Evolutionary conservation across 2,113 vertebrate species (phyloP).

Genomic region (Taurulus bubalis): DNA sequence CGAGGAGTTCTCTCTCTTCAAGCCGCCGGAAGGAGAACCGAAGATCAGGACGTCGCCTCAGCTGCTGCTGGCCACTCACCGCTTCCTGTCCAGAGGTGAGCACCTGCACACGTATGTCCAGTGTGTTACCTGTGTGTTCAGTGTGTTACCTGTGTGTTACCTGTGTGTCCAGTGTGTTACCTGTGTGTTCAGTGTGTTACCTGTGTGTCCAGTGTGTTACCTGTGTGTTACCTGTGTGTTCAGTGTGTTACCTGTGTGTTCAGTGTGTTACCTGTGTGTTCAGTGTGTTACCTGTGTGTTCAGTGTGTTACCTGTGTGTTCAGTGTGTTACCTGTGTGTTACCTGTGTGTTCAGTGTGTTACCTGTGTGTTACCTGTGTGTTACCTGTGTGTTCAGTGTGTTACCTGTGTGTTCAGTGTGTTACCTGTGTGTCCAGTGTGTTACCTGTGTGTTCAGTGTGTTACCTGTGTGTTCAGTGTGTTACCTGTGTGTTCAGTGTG

Average conservation of each 20-base stretch:
- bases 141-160: too few relatives aligned
- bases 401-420: too few relatives aligned
- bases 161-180: neutral
- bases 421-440: neutral
- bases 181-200: too few relatives aligned
- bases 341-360: neutral
- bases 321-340: neutral
- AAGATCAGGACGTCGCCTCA: slow-evolving; percentile 92
- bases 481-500: neutral
- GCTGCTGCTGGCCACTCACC: slow-evolving; percentile 92
- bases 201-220: neutral
- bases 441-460: neutral
- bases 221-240: too few relatives aligned
- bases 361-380: too few relatives aligned
- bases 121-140: neutral
- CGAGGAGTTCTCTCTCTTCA: slow-evolving; percentile 92
- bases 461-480: too few relatives aligned
- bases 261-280: too few relatives aligned
- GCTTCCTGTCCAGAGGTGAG: slow-evolving; percentile 92
- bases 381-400: neutral
- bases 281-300: neutral
- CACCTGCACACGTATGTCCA: neutral
- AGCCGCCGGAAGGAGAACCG: slow-evolving; percentile 84
- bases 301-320: too few relatives aligned
- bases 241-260: neutral